phyloP scores from a whole-genome alignment of 2,113 vertebrate genomes.

The Ifrita kowaldi region DNA sequence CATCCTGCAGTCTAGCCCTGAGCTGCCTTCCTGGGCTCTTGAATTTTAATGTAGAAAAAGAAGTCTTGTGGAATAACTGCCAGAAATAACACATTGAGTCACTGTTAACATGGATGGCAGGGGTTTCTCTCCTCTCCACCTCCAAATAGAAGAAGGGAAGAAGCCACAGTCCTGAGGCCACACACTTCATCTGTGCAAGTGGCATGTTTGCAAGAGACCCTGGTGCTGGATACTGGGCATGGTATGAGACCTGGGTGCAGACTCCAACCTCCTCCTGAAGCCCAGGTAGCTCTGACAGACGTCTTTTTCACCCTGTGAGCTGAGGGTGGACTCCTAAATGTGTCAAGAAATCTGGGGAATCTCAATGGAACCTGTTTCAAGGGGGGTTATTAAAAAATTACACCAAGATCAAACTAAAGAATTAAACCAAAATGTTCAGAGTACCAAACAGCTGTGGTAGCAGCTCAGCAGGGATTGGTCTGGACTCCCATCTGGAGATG shows the following conservation, averaged over 20 bases:
- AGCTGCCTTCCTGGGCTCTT: conserved; percentile 1
- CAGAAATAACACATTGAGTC: conserved; percentile 50
- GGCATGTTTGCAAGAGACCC: neutral
- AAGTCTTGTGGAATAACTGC: neutral
- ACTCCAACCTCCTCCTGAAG: neutral
- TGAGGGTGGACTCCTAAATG: neutral
- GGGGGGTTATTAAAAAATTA: neutral
- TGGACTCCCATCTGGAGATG: neutral
- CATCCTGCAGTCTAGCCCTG: neutral
- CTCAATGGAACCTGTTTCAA: neutral
- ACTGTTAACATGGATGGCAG: neutral
- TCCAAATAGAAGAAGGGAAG: neutral
- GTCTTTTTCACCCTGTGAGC: neutral
- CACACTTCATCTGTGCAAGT: neutral
- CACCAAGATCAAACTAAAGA: neutral
- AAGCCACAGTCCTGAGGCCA: neutral
- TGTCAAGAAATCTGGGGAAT: neutral
- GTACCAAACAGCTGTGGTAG: neutral
- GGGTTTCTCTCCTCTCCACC: neutral
- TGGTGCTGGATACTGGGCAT: neutral
- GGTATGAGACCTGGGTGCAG: neutral
- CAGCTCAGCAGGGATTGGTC: neutral
- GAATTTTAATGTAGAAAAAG: conserved; percentile 47
- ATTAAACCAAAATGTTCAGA: neutral
- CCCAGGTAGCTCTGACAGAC: neutral